These are phyloP conservation scores for Hippopotamus amphibius DNA, from an alignment of 2,113 vertebrate species.

Conservation along the genomic window DNA sequence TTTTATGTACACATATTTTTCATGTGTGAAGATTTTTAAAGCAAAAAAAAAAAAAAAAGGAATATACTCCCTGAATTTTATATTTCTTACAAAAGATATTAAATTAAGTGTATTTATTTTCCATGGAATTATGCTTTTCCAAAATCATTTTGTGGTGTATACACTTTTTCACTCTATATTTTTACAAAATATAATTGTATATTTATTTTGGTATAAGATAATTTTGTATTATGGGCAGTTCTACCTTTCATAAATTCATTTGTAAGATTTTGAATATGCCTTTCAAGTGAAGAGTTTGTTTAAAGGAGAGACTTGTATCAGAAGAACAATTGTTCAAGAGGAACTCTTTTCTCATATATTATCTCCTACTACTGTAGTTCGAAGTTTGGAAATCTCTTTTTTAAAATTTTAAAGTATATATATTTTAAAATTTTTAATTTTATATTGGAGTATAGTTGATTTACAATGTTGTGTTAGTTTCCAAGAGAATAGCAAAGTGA, in stretches of 20 bases:
- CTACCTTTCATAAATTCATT: neutral
- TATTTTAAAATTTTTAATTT: neutral
- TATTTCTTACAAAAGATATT: constrained; percentile 36
- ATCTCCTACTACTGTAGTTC: neutral
- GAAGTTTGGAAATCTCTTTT: neutral
- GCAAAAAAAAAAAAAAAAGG: neutral
- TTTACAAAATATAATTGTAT: neutral
- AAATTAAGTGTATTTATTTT: constrained; percentile 47
- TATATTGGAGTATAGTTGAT: neutral
- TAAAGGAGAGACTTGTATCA: neutral
- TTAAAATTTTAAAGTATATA: neutral
- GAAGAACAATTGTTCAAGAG: neutral
- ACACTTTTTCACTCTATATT: neutral
- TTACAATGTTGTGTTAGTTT: neutral
- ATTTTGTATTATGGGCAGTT: neutral
- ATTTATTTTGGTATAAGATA: constrained; percentile 36
- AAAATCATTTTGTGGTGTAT: constrained; percentile 42
- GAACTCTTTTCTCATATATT: neutral
- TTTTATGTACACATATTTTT: constrained; percentile 41
- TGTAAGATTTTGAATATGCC: constrained; percentile 33
- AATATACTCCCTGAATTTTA: neutral
- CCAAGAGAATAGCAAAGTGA: neutral
- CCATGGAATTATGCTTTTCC: neutral
- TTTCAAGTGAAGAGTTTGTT: constrained; percentile 20
- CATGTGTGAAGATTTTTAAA: neutral